Evolutionary conservation across 2,797 vertebrate genomes (phyloP), one percentile per base, ranked within the genome.

Genomic region (Myotis planiceps): DNA sequence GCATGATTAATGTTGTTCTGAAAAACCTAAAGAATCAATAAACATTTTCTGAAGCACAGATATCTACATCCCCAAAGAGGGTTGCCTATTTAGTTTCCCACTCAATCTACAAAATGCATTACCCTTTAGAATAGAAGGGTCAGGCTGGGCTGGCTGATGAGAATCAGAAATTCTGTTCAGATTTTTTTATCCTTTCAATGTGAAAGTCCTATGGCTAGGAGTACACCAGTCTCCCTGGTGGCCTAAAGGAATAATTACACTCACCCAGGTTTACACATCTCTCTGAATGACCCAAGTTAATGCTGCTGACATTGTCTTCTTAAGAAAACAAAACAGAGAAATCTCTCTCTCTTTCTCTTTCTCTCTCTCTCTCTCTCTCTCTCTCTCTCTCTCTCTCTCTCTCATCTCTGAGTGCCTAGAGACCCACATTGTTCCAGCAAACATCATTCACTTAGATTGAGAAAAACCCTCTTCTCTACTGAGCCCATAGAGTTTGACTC

Each of bases 1-100:
- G 95, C 95, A 90, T 97, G 94, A 98, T 98, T 96, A 97, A 98
- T 96, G 92, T 92, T 91, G 82, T 71, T 98, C 83, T 93, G 91
- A 98, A 97, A 93, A 97, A 76, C 53, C 78, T 87, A 65, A 92
- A 83, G 69, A 97, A 97, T 97, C 98, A 97, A 97, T 97, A 97
- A 97, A 81, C 51, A 72, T 91, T 65, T 60, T 90, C 79, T 90
- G 83, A 97, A 93, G 71, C 82, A 78, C 34, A 97, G 55, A 63
- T 12, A 92, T 63, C 93, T 97, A n/a, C 86, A 90, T 97, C 95
- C 88, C 97, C 75, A 94, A 97, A 97, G 74, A 93, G 63, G 68
- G 47, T 34, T 16, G 94, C 91, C 80, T 90, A 58, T 92, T 96
- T 88, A 60, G n/a, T 86, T 96, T 97, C 88, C 71, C n/a, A 81